These are phyloP conservation scores for Piaya cayana DNA, from an alignment of 2,113 vertebrate species.

Conservation along the genomic window DNA sequence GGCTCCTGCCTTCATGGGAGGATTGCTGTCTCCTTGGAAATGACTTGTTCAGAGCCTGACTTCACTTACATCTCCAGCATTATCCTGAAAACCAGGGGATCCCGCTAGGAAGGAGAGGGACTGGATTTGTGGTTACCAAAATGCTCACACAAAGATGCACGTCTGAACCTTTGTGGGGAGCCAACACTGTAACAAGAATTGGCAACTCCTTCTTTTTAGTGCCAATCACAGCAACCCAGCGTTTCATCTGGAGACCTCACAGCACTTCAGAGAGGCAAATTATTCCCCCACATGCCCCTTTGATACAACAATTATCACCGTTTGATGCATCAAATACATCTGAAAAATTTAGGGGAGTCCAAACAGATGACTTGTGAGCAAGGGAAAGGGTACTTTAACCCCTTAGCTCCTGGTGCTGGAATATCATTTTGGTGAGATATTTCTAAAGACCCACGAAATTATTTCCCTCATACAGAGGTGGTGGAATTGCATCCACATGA, in stretches of 20 bases:
- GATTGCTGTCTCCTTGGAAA: not conserved
- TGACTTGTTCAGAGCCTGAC: not conserved
- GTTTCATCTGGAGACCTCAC: conserved; percentile 26
- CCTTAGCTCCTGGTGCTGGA: not conserved
- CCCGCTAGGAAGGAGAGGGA: not conserved
- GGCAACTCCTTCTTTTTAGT: conserved; percentile 38
- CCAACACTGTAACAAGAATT: not conserved
- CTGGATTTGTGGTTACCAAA: not conserved
- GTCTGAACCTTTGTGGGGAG: not conserved
- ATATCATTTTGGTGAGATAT: not conserved
- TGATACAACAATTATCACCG: conserved; percentile 54
- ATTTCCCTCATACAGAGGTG: not conserved
- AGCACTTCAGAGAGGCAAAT: conserved; percentile 48
- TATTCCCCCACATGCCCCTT: not conserved
- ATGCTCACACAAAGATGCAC: fast-evolving
- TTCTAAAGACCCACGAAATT: not conserved
- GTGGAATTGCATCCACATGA: fast-evolving
- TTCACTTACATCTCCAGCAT: not conserved
- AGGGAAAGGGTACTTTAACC: not conserved
- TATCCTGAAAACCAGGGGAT: not conserved
- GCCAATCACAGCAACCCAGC: not conserved
- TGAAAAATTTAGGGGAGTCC: not conserved
- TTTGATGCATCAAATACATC: conserved; percentile 26
- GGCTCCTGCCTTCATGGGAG: not conserved
- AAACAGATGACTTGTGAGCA: not conserved